These are phyloP conservation scores for Tenualosa ilisha DNA, from an alignment of 2,797 vertebrate genomes.

Conservation along the genomic window DNA sequence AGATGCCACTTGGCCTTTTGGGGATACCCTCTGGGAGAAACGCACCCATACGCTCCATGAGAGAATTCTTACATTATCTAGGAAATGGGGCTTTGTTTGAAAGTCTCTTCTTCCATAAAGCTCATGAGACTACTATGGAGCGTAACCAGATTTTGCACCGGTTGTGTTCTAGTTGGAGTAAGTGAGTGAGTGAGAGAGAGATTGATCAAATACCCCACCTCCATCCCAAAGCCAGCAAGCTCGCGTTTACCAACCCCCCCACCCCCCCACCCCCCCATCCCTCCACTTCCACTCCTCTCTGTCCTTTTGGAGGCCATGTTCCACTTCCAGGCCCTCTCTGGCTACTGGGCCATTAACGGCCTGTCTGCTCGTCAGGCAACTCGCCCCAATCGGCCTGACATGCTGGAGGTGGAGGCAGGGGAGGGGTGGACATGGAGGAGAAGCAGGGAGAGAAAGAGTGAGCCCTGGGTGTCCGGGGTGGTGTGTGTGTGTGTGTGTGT, in stretches of 20 bases:
- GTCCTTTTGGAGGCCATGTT: conserved; percentile 40
- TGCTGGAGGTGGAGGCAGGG: conserved; percentile 24
- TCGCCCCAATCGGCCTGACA: conserved; percentile 50
- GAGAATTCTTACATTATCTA: neutral
- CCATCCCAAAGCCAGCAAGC: neutral
- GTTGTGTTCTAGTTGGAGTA: neutral
- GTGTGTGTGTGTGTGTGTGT: neutral
- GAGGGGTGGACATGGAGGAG: neutral
- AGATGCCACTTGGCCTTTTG: neutral
- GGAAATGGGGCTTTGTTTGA: neutral
- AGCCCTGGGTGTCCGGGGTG: neutral
- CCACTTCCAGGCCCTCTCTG: conserved; percentile 44
- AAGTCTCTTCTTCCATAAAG: neutral
- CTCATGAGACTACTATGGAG: neutral
- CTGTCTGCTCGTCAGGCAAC: conserved; percentile 51
- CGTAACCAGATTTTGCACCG: neutral
- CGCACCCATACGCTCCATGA: neutral
- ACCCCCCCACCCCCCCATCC: neutral
- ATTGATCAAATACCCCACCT: neutral
- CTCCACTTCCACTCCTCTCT: neutral
- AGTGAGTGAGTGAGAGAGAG: neutral
- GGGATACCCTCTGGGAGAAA: neutral
- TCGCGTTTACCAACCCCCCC: neutral
- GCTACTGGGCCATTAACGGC: conserved; percentile 50
- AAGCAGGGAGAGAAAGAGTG: neutral